These are phyloP conservation scores for Holcopasites calliopsidis DNA, from an alignment of 1,140 invertebrate species.

Conservation along the genomic window DNA sequence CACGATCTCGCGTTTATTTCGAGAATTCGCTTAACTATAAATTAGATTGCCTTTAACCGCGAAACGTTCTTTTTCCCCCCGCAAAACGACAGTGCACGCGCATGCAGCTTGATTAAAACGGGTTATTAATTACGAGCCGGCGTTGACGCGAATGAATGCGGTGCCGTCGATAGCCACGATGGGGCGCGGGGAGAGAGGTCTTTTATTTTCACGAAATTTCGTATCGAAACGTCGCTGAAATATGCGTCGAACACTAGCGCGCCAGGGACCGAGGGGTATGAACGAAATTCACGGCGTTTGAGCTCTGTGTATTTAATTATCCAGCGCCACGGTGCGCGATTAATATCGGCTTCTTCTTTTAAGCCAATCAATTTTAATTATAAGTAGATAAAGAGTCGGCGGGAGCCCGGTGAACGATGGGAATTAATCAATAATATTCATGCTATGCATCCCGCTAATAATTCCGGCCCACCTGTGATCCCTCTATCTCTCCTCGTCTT, in stretches of 20 bases:
- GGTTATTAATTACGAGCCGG: constrained; percentile 75
- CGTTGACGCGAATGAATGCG: constrained; percentile 70
- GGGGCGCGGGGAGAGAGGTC: constrained; percentile 26
- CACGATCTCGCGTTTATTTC: constrained; percentile 53
- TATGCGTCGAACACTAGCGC: constrained; percentile 31
- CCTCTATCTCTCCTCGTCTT: neutral
- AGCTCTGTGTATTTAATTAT: constrained; percentile 38
- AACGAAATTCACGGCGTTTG: constrained; percentile 28
- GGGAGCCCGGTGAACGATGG: neutral
- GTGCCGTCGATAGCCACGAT: constrained; percentile 61
- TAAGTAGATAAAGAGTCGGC: constrained; percentile 12
- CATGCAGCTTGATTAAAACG: constrained; percentile 66
- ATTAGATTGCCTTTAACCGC: constrained; percentile 70
- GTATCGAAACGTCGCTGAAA: constrained; percentile 24
- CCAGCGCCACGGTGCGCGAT: constrained; percentile 16
- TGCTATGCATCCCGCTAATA: neutral
- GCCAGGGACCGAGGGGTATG: constrained; percentile 7
- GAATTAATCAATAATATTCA: constrained; percentile 38
- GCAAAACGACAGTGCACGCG: constrained; percentile 46
- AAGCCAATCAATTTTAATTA: constrained; percentile 41
- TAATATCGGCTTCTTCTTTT: constrained; percentile 37
- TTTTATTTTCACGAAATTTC: constrained; percentile 63
- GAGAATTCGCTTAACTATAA: constrained; percentile 66
- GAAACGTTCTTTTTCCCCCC: constrained; percentile 60
- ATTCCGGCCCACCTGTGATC: neutral